Evolutionary conservation across 2,888 invertebrate species (phyloP).

Genomic region (Lingula anatina): DNA sequence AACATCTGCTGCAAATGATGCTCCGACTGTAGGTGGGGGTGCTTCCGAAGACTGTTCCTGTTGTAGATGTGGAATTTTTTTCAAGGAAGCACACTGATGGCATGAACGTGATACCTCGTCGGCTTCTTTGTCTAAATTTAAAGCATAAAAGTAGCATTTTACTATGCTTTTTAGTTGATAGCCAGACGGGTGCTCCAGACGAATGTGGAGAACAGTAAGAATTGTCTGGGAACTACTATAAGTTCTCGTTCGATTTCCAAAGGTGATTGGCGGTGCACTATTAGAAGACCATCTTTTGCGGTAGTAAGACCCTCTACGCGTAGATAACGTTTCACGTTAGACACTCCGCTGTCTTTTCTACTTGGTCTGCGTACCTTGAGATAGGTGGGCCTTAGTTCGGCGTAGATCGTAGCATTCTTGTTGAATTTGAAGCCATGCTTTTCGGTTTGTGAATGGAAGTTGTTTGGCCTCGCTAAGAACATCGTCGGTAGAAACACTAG

Average conservation of each 20-base stretch:
- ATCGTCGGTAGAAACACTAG: conserved; percentile 6
- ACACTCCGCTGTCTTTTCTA: not conserved
- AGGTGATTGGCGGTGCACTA: too few relatives aligned
- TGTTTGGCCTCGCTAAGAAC: conserved; percentile 1
- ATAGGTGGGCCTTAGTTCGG: conserved; percentile 14
- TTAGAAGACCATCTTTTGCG: conserved; percentile 16
- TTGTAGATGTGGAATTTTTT: not conserved
- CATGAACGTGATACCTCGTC: conserved; percentile 1
- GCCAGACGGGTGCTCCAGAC: conserved; percentile 14
- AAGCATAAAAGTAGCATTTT: conserved; percentile 15
- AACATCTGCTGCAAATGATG: conserved; percentile 15
- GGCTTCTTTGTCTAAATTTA: conserved; percentile 15
- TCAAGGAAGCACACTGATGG: conserved; percentile 8
- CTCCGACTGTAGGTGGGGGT: conserved; percentile 9
- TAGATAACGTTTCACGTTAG: conserved; percentile 17
- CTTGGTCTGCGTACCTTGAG: conserved; percentile 19
- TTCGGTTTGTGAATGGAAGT: conserved; percentile 15
- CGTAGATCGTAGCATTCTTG: conserved; percentile 19
- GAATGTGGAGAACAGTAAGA: conserved; percentile 14
- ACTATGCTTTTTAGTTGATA: conserved; percentile 11
- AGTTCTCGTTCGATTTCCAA: too few relatives aligned
- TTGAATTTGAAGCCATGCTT: conserved; percentile 16
- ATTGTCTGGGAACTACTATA: conserved; percentile 18
- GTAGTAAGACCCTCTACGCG: conserved; percentile 13
- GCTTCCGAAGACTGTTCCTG: conserved; percentile 10